A percentile compares a stretch with the other conserved stretches of the same genome.
These are phyloP conservation scores for Periophthalmus magnuspinnatus DNA, from an alignment of 2,797 vertebrate species.

Conservation along the genomic window DNA sequence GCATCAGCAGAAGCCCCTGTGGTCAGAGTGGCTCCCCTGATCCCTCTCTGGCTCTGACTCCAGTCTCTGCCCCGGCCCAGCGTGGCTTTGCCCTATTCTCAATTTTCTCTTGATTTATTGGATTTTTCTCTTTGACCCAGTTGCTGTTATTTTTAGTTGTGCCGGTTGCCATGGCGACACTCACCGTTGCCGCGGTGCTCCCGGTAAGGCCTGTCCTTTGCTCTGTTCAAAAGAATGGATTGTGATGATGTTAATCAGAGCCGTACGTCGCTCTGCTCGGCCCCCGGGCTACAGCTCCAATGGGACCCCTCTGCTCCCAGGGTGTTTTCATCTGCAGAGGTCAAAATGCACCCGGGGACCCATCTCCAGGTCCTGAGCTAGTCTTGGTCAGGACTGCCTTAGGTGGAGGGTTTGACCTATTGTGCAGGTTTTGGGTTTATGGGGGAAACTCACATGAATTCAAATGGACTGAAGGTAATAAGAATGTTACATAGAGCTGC, in stretches of 20 bases:
- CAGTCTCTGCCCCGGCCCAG: background rate
- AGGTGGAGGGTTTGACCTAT: too few species aligned
- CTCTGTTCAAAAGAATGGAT: background rate
- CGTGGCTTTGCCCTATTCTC: background rate
- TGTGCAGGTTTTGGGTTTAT: too few species aligned
- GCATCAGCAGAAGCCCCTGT: too few species aligned
- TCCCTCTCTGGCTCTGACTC: too few species aligned
- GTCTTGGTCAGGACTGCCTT: too few species aligned
- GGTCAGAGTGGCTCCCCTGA: too few species aligned
- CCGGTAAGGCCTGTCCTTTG: background rate
- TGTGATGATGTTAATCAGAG: background rate
- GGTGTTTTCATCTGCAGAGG: background rate
- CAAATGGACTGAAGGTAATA: too few species aligned
- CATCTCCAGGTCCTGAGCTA: too few species aligned
- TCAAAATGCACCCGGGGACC: too few species aligned
- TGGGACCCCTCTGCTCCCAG: background rate
- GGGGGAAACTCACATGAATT: too few species aligned
- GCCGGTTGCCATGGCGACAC: constrained; percentile 37
- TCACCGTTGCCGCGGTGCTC: background rate
- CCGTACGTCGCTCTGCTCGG: background rate
- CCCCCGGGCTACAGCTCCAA: background rate
- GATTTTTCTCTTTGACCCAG: constrained; percentile 2
- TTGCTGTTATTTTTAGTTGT: constrained; percentile 15
- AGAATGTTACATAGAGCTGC: too few species aligned
- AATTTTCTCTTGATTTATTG: constrained; percentile 10